phyloP scores from a whole-genome alignment of 2,888 invertebrate genomes.

The Pterostichus madidus region DNA sequence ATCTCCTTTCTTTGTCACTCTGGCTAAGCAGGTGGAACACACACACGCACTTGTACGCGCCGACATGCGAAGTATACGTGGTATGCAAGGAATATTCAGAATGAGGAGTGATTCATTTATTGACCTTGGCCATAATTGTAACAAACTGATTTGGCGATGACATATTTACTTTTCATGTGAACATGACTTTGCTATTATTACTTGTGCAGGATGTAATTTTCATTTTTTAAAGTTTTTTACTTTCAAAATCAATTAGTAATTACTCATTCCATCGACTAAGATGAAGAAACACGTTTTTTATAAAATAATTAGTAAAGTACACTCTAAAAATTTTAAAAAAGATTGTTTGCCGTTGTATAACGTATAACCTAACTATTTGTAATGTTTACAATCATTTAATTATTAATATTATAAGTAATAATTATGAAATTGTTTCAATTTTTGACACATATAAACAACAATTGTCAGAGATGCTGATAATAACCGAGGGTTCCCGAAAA shows the following conservation, averaged over 20 bases:
- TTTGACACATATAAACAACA: too few species aligned
- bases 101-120: slow-evolving; percentile 27
- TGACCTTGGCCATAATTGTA: slow-evolving; percentile 22
- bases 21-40: slow-evolving; percentile 13
- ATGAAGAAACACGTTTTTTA: too few species aligned
- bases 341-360: too few species aligned
- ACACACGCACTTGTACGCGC: slow-evolving; percentile 2
- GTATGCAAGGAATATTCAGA: slow-evolving; percentile 4
- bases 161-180: slow-evolving; percentile 23
- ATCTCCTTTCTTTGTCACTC: slow-evolving; percentile 30
- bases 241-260: slow-evolving; percentile 11
- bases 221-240: slow-evolving; percentile 3
- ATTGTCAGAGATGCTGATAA: too few species aligned
- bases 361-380: too few species aligned
- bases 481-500: too few species aligned
- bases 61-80: not conserved
- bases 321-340: too few species aligned
- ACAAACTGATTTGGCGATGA: slow-evolving; percentile 30
- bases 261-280: too few species aligned
- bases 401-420: too few species aligned
- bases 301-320: too few species aligned
- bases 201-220: not conserved
- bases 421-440: too few species aligned
- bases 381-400: too few species aligned
- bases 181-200: slow-evolving; percentile 10